phyloP scores from a whole-genome alignment of 2,797 vertebrate species.

The Trichosurus vulpecula region DNA sequence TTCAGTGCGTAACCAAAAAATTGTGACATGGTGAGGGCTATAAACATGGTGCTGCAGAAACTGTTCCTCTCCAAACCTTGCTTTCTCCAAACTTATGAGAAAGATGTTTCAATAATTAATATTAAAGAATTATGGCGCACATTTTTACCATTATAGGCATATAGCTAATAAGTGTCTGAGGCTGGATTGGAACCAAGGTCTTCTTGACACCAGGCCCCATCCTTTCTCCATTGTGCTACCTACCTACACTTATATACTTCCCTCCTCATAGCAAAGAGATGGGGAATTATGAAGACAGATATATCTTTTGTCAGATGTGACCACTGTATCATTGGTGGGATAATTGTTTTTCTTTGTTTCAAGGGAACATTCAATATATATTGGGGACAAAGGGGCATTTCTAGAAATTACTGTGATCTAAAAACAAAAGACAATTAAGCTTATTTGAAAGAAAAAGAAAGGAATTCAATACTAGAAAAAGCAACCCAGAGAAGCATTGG shows the following conservation, averaged over 20 bases:
- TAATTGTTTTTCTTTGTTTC: neutral
- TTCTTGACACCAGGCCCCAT: neutral
- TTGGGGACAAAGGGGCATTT: neutral
- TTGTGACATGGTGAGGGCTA: neutral
- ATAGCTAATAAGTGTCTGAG: neutral
- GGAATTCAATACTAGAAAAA: constrained; percentile 32
- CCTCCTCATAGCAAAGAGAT: neutral
- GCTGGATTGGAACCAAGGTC: neutral
- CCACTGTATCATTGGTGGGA: neutral
- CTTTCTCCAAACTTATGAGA: neutral
- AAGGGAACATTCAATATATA: neutral
- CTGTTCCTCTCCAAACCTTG: neutral
- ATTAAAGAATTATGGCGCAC: neutral
- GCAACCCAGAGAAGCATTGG: neutral
- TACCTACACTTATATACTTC: neutral
- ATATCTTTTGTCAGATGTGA: neutral
- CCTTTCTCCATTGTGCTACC: neutral
- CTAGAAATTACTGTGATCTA: neutral
- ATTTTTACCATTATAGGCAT: neutral
- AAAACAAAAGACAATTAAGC: neutral
- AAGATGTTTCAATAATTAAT: neutral
- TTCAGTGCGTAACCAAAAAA: neutral
- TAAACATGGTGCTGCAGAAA: neutral
- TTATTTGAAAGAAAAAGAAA: neutral
- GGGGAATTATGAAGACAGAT: neutral